A percentile compares a stretch with the other conserved stretches of the same genome.
Conservation (phyloP, 2,113 vertebrate species). For the Herpetotheres cachinnans region DNA sequence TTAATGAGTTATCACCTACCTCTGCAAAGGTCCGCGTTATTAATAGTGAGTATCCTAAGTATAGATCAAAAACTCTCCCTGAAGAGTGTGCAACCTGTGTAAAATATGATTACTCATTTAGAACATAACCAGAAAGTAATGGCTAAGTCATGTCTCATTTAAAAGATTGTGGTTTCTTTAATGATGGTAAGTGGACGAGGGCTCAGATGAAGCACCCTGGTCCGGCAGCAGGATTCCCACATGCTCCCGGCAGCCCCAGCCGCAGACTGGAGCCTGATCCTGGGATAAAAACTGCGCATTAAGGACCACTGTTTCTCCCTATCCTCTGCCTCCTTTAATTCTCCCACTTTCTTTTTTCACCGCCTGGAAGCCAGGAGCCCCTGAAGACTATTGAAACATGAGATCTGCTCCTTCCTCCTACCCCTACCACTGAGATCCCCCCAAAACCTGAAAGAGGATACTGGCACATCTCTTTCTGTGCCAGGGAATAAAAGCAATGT, state of each 20-base stretch:
- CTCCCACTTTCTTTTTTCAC: background rate
- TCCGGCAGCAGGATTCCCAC: background rate
- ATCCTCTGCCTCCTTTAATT: background rate
- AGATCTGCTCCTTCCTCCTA: background rate
- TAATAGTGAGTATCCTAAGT: constrained; percentile 31
- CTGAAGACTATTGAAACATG: background rate
- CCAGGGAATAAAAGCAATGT: background rate
- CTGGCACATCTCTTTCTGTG: background rate
- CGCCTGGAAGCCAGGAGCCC: background rate
- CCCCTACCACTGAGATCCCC: background rate
- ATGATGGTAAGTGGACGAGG: background rate
- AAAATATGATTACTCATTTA: constrained; percentile 35
- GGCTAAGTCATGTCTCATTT: constrained; percentile 18
- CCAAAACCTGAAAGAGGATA: background rate
- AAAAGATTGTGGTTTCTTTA: background rate
- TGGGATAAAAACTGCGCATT: background rate
- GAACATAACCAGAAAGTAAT: constrained; percentile 41
- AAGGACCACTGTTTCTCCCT: background rate
- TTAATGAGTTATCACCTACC: constrained; percentile 38
- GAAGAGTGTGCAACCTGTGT: constrained; percentile 20
- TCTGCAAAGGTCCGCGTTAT: constrained; percentile 17
- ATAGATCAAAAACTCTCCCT: constrained; percentile 44
- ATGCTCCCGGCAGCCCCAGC: background rate
- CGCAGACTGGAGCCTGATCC: background rate
- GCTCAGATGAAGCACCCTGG: background rate